Evolutionary conservation across 2,797 vertebrate genomes (phyloP).

Genomic region (Phalanger gymnotis): DNA sequence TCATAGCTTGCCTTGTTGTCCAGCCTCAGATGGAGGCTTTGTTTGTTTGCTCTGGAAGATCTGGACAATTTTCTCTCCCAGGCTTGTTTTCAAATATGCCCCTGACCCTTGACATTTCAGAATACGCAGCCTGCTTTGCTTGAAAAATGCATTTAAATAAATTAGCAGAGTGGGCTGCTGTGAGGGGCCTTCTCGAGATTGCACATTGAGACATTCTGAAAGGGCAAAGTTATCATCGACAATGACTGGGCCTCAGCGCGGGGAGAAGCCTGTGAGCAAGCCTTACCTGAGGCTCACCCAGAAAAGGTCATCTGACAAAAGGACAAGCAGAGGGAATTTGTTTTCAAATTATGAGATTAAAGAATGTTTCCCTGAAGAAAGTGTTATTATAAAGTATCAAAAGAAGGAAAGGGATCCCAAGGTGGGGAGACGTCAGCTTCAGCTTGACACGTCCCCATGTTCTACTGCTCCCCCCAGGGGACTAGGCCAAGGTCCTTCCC

Average conservation of each 20-base stretch:
- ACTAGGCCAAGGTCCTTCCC: background rate
- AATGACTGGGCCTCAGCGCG: slow-evolving; percentile 78
- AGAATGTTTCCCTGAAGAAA: slow-evolving; percentile 79
- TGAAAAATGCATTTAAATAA: slow-evolving; percentile 85
- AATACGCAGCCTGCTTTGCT: slow-evolving; percentile 82
- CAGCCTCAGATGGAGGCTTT: slow-evolving; percentile 25
- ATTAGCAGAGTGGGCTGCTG: slow-evolving; percentile 81
- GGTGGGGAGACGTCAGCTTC: slow-evolving; percentile 72
- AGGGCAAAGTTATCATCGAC: slow-evolving; percentile 84
- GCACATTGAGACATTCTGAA: slow-evolving; percentile 78
- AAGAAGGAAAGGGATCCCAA: slow-evolving; percentile 79
- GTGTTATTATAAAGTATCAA: slow-evolving; percentile 78
- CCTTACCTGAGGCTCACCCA: slow-evolving; percentile 79
- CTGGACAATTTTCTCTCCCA: slow-evolving; percentile 76
- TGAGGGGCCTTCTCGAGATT: slow-evolving; percentile 76
- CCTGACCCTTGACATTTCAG: slow-evolving; percentile 82
- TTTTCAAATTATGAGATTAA: slow-evolving; percentile 86
- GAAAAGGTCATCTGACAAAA: slow-evolving; percentile 83
- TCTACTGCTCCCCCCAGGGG: background rate
- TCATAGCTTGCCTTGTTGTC: slow-evolving; percentile 62
- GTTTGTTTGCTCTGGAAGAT: slow-evolving; percentile 54
- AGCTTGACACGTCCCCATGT: slow-evolving; percentile 74
- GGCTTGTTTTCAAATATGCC: slow-evolving; percentile 75
- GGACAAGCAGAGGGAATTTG: slow-evolving; percentile 83
- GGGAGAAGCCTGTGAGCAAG: slow-evolving; percentile 72